A percentile compares a stretch with the other conserved stretches of the same genome.
Evolutionary conservation across 2,113 vertebrate genomes (phyloP).

Genomic region (Spea bombifrons): DNA sequence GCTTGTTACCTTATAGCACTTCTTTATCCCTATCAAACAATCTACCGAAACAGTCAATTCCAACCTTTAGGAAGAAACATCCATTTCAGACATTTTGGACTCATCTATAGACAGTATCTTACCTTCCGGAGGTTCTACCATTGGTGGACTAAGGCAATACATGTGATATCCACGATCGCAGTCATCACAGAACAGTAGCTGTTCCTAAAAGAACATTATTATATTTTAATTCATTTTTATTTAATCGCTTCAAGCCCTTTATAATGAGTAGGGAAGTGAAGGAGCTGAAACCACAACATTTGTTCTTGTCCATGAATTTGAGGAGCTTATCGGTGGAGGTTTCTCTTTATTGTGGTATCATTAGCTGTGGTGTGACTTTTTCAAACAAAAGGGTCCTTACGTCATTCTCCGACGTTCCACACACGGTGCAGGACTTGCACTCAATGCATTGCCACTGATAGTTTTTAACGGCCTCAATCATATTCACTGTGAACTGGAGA

Average conservation of each 20-base stretch:
- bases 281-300: neutral
- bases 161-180: slow-evolving; percentile 98
- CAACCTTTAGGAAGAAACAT: too few species aligned
- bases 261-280: slow-evolving; percentile 18
- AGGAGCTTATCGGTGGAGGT: too few species aligned
- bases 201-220: slow-evolving; percentile 70
- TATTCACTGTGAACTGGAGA: slow-evolving; percentile 97
- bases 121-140: slow-evolving; percentile 96
- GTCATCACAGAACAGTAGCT: slow-evolving; percentile 97
- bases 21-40: too few species aligned
- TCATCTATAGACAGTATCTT: slow-evolving; percentile 46
- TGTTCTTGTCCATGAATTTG: neutral
- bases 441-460: slow-evolving; percentile 99
- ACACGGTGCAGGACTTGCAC: slow-evolving; percentile 97
- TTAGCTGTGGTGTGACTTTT: too few species aligned
- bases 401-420: slow-evolving; percentile 96
- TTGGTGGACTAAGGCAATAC: slow-evolving; percentile 96
- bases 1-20: too few species aligned
- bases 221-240: too few species aligned
- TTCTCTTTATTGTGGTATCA: too few species aligned
- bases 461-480: slow-evolving; percentile 93
- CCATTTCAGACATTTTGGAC: too few species aligned
- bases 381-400: slow-evolving; percentile 62
- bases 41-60: too few species aligned
- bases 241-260: too few species aligned